A percentile compares a stretch with the other conserved stretches of the same genome.
Conservation (phyloP, 2,797 vertebrate genomes). For the Crax fasciolata region DNA sequence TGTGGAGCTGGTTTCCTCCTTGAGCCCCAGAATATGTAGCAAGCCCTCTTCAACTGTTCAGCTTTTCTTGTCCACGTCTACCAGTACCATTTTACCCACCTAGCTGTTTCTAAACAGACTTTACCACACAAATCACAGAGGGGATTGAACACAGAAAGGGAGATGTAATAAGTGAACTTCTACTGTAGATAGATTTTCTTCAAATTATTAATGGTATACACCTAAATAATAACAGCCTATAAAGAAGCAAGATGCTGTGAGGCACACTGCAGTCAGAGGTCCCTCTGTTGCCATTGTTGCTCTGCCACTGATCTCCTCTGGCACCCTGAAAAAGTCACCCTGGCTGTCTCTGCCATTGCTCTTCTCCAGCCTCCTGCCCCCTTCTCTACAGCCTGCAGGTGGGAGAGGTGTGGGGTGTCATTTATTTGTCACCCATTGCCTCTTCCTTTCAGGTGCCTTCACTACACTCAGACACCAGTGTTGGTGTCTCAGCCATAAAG, state of each 20-base stretch:
- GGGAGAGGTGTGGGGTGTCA: not conserved
- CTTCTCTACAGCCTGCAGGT: not conserved
- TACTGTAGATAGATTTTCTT: not conserved
- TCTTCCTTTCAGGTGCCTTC: not conserved
- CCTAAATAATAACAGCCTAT: not conserved
- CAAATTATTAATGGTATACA: not conserved
- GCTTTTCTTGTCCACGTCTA: not conserved
- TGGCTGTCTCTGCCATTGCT: not conserved
- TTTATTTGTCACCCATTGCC: not conserved
- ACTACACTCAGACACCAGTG: not conserved
- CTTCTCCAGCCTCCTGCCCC: not conserved
- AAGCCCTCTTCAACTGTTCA: not conserved
- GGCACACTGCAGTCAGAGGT: not conserved
- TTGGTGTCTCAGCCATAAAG: rapidly evolving
- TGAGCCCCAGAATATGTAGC: not conserved
- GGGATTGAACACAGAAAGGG: not conserved
- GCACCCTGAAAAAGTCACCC: not conserved
- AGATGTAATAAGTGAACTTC: not conserved
- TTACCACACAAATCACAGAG: not conserved
- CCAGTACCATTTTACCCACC: not conserved
- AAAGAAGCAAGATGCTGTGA: not conserved
- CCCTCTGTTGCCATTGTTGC: not conserved
- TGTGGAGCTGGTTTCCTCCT: not conserved
- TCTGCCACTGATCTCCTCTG: not conserved
- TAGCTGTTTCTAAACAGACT: not conserved